Base-by-base conservation (phyloP, 2,888 invertebrate species). In the Schizotus pectinicornis region DNA sequence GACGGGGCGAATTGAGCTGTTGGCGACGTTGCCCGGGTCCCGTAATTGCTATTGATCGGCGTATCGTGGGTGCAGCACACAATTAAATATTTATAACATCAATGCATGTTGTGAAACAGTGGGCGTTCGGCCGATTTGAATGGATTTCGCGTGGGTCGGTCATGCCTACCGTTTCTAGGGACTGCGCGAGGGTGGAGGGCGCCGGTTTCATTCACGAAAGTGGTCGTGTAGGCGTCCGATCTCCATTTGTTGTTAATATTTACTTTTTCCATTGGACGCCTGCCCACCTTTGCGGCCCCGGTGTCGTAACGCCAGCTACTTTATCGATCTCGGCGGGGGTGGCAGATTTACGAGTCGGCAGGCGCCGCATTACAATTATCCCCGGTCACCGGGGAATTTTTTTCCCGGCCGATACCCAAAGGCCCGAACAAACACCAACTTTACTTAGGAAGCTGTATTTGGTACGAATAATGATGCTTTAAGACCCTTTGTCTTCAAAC, bases 131-230 rank as follows among this genome's bases (percentile, higher is more conserved):
- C 34, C 38, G 13, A 37, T 46, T 13, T 47, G 31, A 43, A 43
- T 51, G 51, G 42, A 36, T 43, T 45, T 32, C 30, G 52, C 14
- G 52, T 52, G 52, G 52, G 52, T 31, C 22, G 22, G 22, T 2
- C 5, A 22, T 46, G 22, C 41, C 35, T 9, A 38, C 14, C 49
- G 36, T 38, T 37, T 7, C 3, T 11, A 9, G 31, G 47, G 36
- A 33, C 13, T 31, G 8, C 32, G 33, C 22, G 6, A 14, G 46
- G 45, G 56, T 39, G 56, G 46, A 43, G 3, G 22, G 56, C 31
- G 37, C 2, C 7, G 47, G 50, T 56, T 56, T 41, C 56, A 51
- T 51, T 50, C 51, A 51, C 36, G 46, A 56, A 56, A 56, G 34
- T 38, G 8, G 49, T 8, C 14, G 37, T 37, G 49, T 49, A 37